Evolutionary conservation across 2,113 vertebrate genomes (phyloP).

Genomic region (Garra rufa): DNA sequence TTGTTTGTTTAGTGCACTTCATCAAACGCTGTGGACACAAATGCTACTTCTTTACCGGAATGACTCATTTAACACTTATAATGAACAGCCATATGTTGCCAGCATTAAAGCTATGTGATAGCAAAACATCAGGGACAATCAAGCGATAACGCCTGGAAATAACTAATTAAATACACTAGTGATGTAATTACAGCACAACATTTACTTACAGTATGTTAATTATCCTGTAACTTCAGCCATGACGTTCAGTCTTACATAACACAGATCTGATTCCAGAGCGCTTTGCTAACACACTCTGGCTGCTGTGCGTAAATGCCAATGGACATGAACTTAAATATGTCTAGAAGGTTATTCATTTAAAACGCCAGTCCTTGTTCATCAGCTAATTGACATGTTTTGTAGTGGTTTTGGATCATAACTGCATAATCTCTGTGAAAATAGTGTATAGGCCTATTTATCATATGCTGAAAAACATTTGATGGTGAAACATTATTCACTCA

Average conservation of each 20-base stretch:
- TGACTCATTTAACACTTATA: not conserved
- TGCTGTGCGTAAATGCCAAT: not conserved
- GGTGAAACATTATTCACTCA: no score
- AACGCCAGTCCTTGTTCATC: not conserved
- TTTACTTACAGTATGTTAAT: constrained; percentile 15
- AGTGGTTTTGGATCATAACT: not conserved
- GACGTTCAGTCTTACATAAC: not conserved
- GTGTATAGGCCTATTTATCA: not conserved
- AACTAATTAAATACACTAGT: not conserved
- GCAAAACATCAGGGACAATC: constrained; percentile 14
- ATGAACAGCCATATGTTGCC: not conserved
- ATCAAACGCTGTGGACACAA: not conserved
- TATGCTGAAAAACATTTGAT: no score
- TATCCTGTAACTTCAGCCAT: not conserved
- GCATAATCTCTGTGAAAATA: not conserved
- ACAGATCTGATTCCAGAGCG: not conserved
- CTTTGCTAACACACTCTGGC: not conserved
- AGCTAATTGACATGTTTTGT: not conserved
- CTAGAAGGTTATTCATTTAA: not conserved
- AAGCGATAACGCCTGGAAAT: not conserved
- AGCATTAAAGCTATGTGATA: not conserved
- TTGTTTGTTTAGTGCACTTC: not conserved
- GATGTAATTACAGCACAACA: constrained; percentile 2
- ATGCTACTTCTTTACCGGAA: not conserved
- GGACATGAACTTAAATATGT: not conserved